These are phyloP conservation scores for Oenanthe melanoleuca DNA, from an alignment of 2,113 vertebrate genomes.

Conservation along the genomic window DNA sequence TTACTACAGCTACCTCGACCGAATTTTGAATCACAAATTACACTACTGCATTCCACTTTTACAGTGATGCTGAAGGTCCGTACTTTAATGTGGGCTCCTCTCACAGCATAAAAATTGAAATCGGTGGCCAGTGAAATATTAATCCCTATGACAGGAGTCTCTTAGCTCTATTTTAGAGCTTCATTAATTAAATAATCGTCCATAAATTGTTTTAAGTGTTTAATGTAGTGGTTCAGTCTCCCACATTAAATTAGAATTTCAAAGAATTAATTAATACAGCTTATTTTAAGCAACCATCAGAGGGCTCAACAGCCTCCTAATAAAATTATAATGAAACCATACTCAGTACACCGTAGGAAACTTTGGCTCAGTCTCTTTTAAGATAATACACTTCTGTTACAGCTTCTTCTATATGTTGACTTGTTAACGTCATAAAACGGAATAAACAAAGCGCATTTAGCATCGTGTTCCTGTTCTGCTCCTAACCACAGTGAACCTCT, in stretches of 20 bases:
- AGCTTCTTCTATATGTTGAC: background rate
- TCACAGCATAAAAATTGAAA: conserved; percentile 45
- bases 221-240: background rate
- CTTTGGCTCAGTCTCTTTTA: conserved; percentile 29
- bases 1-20: background rate
- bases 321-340: background rate
- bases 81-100: conserved; percentile 38
- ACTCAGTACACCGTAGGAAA: background rate
- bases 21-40: background rate
- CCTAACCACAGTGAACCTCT: background rate
- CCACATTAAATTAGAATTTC: conserved; percentile 35
- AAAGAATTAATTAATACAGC: conserved; percentile 31
- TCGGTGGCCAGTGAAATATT: background rate
- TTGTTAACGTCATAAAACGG: background rate
- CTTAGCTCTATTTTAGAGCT: background rate
- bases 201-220: background rate
- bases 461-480: background rate
- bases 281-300: conserved; percentile 54
- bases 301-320: conserved; percentile 11
- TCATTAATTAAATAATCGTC: background rate
- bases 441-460: background rate
- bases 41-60: background rate
- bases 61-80: background rate
- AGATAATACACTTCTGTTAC: background rate
- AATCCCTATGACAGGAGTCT: background rate